Conservation (phyloP, 2,888 invertebrate genomes). For the Argyra leucocephala region DNA sequence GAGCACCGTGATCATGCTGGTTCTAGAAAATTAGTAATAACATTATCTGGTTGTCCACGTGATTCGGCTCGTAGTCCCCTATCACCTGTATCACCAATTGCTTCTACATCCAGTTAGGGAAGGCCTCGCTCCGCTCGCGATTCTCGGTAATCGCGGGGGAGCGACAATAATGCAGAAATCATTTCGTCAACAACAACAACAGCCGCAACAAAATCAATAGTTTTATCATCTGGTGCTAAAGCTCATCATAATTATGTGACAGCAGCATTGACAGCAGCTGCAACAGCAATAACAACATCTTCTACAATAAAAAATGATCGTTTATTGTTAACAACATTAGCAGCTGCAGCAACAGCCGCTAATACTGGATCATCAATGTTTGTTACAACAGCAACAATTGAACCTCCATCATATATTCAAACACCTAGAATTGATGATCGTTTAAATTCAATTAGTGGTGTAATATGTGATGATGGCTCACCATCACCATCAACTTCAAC, state of each 20-base stretch:
- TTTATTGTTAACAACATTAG: constrained; percentile 20
- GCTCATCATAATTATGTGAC: background rate
- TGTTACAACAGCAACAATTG: constrained; percentile 27
- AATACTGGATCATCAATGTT: constrained; percentile 24
- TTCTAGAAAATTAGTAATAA: constrained; percentile 79
- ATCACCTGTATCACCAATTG: constrained; percentile 75
- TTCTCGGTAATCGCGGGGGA: constrained; percentile 46
- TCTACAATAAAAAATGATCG: background rate
- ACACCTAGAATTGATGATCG: constrained; percentile 18
- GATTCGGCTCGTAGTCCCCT: constrained; percentile 78
- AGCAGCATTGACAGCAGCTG: constrained; percentile 7
- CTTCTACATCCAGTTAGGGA: constrained; percentile 88
- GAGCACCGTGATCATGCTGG: constrained; percentile 95
- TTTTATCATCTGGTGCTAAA: constrained; percentile 7
- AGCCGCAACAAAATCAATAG: constrained; percentile 9
- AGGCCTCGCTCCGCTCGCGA: constrained; percentile 52
- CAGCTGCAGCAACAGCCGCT: constrained; percentile 11
- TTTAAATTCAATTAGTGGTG: constrained; percentile 25
- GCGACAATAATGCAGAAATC: constrained; percentile 45
- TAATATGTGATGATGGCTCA: constrained; percentile 14
- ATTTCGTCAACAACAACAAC: constrained; percentile 39
- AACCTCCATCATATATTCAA: constrained; percentile 29
- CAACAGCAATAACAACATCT: constrained; percentile 14
- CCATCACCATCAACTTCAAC: constrained; percentile 31
- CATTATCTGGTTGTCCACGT: constrained; percentile 80